A percentile compares a stretch with the other conserved stretches of the same genome.
Conservation (phyloP, 2,888 invertebrate genomes). For the Leptopilina drosophilae region DNA sequence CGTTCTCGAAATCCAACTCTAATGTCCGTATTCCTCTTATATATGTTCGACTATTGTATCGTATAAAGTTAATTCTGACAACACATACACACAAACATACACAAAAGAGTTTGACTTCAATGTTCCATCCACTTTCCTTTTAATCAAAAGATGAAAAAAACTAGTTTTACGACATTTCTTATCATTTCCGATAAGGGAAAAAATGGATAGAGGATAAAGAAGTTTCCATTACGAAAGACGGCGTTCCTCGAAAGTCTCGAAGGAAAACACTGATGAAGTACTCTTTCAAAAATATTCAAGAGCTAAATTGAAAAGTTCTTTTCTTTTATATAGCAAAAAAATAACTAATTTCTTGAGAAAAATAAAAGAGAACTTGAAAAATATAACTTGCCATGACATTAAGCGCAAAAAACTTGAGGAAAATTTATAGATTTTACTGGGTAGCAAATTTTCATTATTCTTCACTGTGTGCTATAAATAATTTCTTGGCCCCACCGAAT, state of each 20-base stretch:
- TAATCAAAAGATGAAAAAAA: slow-evolving; percentile 15
- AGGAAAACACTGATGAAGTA: slow-evolving; percentile 13
- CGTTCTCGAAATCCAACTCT: too few relatives aligned
- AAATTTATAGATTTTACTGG: not conserved
- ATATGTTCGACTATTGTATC: not conserved
- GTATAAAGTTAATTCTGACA: slow-evolving; percentile 6
- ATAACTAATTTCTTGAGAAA: not conserved
- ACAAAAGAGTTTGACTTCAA: not conserved
- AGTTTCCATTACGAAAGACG: slow-evolving; percentile 7
- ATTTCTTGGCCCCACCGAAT: too few relatives aligned
- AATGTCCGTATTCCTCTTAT: too few relatives aligned
- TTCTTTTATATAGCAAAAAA: not conserved
- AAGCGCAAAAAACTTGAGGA: not conserved
- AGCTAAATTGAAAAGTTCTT: slow-evolving; percentile 12
- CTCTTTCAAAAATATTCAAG: not conserved
- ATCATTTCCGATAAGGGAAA: slow-evolving; percentile 9
- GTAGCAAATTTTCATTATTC: not conserved
- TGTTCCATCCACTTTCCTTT: not conserved
- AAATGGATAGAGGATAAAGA: slow-evolving; percentile 13
- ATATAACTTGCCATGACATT: not conserved
- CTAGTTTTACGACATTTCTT: not conserved
- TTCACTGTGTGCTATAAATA: not conserved
- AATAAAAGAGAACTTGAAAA: not conserved
- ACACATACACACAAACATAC: not conserved
- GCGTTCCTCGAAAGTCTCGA: slow-evolving; percentile 4